Conservation (phyloP, 2,888 invertebrate genomes). For the Maniola hyperantus region DNA sequence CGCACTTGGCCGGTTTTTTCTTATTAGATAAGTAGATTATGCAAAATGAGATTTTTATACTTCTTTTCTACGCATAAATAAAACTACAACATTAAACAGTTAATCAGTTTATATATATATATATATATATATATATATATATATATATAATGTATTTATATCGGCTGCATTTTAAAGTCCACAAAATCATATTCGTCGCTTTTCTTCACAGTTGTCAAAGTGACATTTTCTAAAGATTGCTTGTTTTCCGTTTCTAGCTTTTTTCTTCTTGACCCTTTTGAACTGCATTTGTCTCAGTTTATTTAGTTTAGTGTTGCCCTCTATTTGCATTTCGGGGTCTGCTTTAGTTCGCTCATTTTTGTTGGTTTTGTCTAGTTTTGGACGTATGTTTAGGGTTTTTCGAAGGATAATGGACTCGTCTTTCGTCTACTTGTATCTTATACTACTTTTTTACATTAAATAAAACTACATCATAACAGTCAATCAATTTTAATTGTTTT, state of each 20-base stretch:
- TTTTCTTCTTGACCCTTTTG: slow-evolving; percentile 85
- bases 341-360: slow-evolving; percentile 67
- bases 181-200: slow-evolving; percentile 83
- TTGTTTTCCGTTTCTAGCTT: slow-evolving; percentile 81
- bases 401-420: slow-evolving; percentile 69
- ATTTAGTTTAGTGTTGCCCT: slow-evolving; percentile 84
- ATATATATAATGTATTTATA: no score
- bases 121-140: no score
- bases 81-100: no score
- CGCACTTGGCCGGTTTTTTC: no score
- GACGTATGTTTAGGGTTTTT: slow-evolving; percentile 65
- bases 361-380: slow-evolving; percentile 63
- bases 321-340: slow-evolving; percentile 86
- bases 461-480: not conserved
- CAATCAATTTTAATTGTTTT: not conserved
- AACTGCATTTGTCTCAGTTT: slow-evolving; percentile 79
- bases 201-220: slow-evolving; percentile 63
- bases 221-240: slow-evolving; percentile 84
- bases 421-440: slow-evolving; percentile 80
- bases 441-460: not conserved
- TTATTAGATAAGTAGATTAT: no score
- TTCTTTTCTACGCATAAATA: no score
- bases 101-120: no score
- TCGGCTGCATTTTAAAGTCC: slow-evolving; percentile 67
- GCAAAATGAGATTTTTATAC: no score